A percentile compares a stretch with the other conserved stretches of the same genome.
phyloP scores from a whole-genome alignment of 2,888 invertebrate genomes.

The Panopea generosa region DNA sequence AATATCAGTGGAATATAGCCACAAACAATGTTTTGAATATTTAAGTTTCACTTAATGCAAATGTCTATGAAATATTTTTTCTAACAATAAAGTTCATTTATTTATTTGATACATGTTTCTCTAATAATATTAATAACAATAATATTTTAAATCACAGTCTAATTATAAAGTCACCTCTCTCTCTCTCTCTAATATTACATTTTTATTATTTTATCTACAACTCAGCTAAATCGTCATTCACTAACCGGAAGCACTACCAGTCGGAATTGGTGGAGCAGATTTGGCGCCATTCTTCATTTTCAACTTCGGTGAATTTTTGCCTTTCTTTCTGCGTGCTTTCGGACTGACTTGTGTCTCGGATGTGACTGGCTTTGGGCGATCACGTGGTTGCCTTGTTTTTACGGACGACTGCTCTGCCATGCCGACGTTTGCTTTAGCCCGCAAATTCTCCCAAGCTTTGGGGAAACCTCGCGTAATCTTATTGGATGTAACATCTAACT shows the following conservation, averaged over 20 bases:
- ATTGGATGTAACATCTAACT: slow-evolving; percentile 82
- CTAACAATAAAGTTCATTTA: too few species aligned
- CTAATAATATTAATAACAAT: too few species aligned
- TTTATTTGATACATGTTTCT: too few species aligned
- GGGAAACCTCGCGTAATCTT: slow-evolving; percentile 81
- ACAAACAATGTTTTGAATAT: too few species aligned
- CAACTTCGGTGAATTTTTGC: background rate
- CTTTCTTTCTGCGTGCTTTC: slow-evolving; percentile 63
- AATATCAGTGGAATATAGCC: too few species aligned
- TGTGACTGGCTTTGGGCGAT: slow-evolving; percentile 72
- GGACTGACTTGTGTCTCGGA: slow-evolving; percentile 70
- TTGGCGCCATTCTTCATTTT: slow-evolving; percentile 28
- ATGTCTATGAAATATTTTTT: too few species aligned
- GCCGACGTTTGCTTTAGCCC: slow-evolving; percentile 72
- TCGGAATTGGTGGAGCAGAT: slow-evolving; percentile 51
- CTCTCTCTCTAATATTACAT: too few species aligned
- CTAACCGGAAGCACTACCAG: background rate
- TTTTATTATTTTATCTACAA: too few species aligned
- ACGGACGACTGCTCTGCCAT: slow-evolving; percentile 78
- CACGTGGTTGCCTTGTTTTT: slow-evolving; percentile 78
- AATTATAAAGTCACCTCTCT: too few species aligned
- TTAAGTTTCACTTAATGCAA: too few species aligned
- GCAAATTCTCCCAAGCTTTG: slow-evolving; percentile 80
- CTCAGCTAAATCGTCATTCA: too few species aligned
- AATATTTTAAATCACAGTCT: too few species aligned